phyloP scores from a whole-genome alignment of 2,888 invertebrate species.

The Laothoe populi region DNA sequence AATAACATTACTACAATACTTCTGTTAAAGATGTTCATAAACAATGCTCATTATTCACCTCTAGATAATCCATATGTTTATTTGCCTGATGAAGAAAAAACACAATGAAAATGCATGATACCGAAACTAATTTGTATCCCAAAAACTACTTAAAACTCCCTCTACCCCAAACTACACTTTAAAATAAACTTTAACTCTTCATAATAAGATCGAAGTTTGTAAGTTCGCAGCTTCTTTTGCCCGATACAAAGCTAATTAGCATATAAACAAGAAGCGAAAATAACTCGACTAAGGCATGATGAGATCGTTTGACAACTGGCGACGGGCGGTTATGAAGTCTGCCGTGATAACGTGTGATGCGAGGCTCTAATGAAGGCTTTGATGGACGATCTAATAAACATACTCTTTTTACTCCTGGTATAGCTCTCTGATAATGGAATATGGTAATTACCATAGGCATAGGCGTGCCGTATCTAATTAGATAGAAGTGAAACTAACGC shows the following conservation, averaged over 20 bases:
- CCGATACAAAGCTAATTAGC: constrained; percentile 41
- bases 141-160: not conserved
- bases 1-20: too few species aligned
- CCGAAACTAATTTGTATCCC: too few species aligned
- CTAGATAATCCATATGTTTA: too few species aligned
- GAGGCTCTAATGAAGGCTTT: constrained; percentile 11
- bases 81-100: too few species aligned
- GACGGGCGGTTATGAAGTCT: constrained; percentile 17
- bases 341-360: constrained; percentile 1
- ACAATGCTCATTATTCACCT: too few species aligned
- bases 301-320: constrained; percentile 19
- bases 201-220: not conserved
- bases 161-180: not conserved
- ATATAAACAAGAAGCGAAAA: constrained; percentile 44
- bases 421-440: too few species aligned
- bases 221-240: constrained; percentile 30
- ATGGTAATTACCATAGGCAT: too few species aligned
- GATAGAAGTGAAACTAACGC: too few species aligned
- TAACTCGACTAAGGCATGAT: constrained; percentile 20
- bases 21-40: too few species aligned
- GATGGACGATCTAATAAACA: constrained; percentile 8
- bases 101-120: too few species aligned
- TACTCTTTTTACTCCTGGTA: too few species aligned
- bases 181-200: not conserved
- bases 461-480: too few species aligned